Evolutionary conservation across 2,888 invertebrate genomes (phyloP), one percentile per base, ranked within the genome.

Genomic region (Ectobius pallidus): DNA sequence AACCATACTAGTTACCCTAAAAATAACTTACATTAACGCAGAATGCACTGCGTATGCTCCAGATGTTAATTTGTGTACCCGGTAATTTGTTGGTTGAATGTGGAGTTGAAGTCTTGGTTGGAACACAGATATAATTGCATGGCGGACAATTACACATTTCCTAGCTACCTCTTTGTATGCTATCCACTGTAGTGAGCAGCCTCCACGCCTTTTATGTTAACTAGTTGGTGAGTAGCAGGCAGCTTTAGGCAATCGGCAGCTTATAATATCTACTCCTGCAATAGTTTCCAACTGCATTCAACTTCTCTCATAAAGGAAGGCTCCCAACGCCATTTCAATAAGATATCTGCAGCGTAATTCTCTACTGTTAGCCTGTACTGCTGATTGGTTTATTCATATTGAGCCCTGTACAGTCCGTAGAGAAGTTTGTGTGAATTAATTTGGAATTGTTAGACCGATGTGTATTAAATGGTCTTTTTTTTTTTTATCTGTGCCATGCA

Each of bases 121-220:
- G 49, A 52, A 52, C 49, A 55, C 27, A 30, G 27, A 22, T 27
- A 55, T 55, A 55, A 55, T 55, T 55, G 55, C 32, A 16, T 58
- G 58, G 58, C n/a, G 58, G n/a, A n/a, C 30, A 58, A 58, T 58
- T 58, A 58, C 16, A 25, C 25, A 25, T 9, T n/a, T 52, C 25
- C 52, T 52, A 9, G 14, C 25, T 52, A 25, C 52, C 52, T 25
- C 25, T 52, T 52, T 25, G 25, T 52, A 52, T 52, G 52, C 22
- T 14, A 14, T 14, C 52, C 9, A 52, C 58, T 11, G 52, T 52
- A 11, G 7, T 25, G 25, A 11, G 25, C 14, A 58, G 25, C 14
- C 25, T 30, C 16, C 58, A 58, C 58, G 58, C 58, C 58, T 58
- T 30, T 32, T 58, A 58, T 58, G 58, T 58, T 58, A 58, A 58